A percentile compares a stretch with the other conserved stretches of the same genome.
Conservation (phyloP, 2,113 vertebrate genomes). For the Pedetes capensis region DNA sequence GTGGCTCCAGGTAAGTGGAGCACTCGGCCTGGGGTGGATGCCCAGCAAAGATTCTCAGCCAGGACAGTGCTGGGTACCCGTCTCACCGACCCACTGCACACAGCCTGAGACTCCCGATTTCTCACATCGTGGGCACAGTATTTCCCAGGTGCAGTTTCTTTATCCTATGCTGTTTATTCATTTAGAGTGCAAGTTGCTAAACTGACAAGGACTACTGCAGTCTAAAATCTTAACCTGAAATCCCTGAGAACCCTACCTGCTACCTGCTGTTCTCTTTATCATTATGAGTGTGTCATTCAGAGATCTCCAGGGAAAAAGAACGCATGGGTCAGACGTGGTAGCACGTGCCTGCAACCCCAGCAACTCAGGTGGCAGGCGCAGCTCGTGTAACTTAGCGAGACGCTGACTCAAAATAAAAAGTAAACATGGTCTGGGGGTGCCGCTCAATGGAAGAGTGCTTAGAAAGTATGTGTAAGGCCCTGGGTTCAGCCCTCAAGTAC, state of each 20-base stretch:
- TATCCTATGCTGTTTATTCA: neutral
- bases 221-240: neutral
- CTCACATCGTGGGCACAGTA: neutral
- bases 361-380: too few relatives aligned
- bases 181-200: neutral
- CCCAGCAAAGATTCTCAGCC: neutral
- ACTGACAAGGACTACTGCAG: neutral
- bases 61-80: neutral
- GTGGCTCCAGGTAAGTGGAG: neutral
- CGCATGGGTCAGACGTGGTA: too few relatives aligned
- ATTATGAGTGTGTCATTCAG: neutral
- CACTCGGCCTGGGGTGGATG: neutral
- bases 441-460: too few relatives aligned
- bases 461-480: too few relatives aligned
- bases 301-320: neutral
- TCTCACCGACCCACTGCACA: neutral
- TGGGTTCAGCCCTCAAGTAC: too few relatives aligned
- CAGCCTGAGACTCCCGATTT: neutral
- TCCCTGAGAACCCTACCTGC: neutral
- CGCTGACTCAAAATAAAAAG: too few relatives aligned
- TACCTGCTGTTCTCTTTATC: neutral
- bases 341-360: too few relatives aligned
- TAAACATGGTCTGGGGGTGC: too few relatives aligned
- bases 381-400: too few relatives aligned
- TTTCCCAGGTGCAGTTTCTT: neutral